phyloP scores from a whole-genome alignment of 2,888 invertebrate genomes.

The Panzeria rudis region DNA sequence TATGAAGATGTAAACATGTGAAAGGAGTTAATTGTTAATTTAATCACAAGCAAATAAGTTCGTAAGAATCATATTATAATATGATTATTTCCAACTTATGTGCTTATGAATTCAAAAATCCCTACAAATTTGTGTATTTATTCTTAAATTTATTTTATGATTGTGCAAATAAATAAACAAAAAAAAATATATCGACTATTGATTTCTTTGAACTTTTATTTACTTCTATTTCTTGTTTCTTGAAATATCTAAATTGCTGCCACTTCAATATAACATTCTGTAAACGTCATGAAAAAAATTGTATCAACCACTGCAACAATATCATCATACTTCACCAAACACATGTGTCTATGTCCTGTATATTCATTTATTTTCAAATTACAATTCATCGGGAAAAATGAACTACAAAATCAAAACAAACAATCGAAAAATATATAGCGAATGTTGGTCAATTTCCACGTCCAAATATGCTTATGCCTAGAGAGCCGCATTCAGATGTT shows the following conservation, averaged over 20 bases:
- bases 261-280: not conserved
- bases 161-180: conserved; percentile 7
- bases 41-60: no score
- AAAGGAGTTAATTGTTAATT: no score
- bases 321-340: conserved; percentile 6
- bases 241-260: conserved; percentile 27
- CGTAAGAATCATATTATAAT: no score
- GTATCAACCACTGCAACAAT: conserved; percentile 19
- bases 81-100: no score
- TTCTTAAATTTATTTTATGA: conserved; percentile 47
- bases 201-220: conserved; percentile 26
- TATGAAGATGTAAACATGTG: no score
- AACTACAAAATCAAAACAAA: conserved; percentile 17
- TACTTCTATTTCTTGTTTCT: conserved; percentile 21
- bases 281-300: conserved; percentile 5
- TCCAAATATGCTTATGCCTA: conserved; percentile 84
- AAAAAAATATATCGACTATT: conserved; percentile 5
- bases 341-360: conserved; percentile 3
- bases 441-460: conserved; percentile 84
- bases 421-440: conserved; percentile 76
- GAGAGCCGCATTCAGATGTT: conserved; percentile 84
- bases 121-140: conserved; percentile 41
- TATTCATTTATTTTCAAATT: conserved; percentile 27
- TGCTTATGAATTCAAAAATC: not conserved
- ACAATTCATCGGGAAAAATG: conserved; percentile 2